These are phyloP conservation scores for Drosophila neotestacea DNA, from an alignment of 2,888 invertebrate genomes.

Conservation along the genomic window DNA sequence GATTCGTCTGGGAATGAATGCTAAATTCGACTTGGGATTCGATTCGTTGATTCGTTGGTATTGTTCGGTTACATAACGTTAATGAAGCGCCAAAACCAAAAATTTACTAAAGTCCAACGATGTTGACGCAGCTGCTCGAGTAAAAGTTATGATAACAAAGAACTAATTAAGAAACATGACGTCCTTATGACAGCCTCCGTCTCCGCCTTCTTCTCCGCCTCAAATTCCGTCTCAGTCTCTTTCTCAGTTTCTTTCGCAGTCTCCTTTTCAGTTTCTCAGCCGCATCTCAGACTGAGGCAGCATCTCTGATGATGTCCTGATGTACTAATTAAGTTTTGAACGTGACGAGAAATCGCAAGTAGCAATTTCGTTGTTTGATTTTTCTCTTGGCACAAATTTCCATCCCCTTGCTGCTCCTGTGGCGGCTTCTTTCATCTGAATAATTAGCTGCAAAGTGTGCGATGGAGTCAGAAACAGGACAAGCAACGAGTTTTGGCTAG, in stretches of 20 bases:
- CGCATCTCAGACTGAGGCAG: slow-evolving; percentile 8
- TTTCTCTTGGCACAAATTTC: slow-evolving; percentile 59
- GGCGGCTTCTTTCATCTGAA: slow-evolving; percentile 71
- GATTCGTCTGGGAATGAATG: slow-evolving; percentile 11
- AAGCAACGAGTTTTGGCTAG: slow-evolving; percentile 59
- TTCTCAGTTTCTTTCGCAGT: background rate
- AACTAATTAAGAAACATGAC: slow-evolving; percentile 81
- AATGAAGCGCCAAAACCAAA: slow-evolving; percentile 59
- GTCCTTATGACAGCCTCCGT: slow-evolving; percentile 66
- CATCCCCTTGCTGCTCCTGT: slow-evolving; percentile 6
- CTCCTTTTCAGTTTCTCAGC: background rate
- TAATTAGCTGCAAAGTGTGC: slow-evolving; percentile 79
- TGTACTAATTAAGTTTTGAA: slow-evolving; percentile 81
- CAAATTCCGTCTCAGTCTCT: background rate
- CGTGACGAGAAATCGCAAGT: slow-evolving; percentile 80
- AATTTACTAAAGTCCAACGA: slow-evolving; percentile 16
- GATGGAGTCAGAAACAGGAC: slow-evolving; percentile 53
- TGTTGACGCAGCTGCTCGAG: slow-evolving; percentile 25
- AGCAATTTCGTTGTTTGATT: slow-evolving; percentile 80
- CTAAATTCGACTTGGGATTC: slow-evolving; percentile 7
- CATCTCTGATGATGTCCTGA: slow-evolving; percentile 74
- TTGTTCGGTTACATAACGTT: slow-evolving; percentile 28
- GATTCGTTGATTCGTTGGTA: background rate
- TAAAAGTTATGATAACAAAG: slow-evolving; percentile 78
- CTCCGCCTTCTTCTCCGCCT: background rate